Evolutionary conservation across 2,888 invertebrate genomes (phyloP), one percentile per base, ranked within the genome.

Genomic region (Rhamnusium bicolor): DNA sequence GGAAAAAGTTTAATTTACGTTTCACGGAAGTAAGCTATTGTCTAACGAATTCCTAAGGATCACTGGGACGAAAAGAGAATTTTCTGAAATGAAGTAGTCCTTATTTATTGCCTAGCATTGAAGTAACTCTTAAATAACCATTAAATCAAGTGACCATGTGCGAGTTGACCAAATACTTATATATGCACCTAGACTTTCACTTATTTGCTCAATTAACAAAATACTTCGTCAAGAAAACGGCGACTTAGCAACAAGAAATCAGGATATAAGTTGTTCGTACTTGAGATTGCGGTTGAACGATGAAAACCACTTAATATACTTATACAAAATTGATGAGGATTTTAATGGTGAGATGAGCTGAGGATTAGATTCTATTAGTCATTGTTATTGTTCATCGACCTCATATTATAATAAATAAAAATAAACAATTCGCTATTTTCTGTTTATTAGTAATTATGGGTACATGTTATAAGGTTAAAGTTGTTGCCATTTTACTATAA

Each of bases 101-200:
- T 40, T n/a, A 40, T 1, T 40, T n/a, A 40, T n/a, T 40, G 40
- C 4, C n/a, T 40, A 6, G 29, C 18, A 58, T 27, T 56, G 19
- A n/a, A 65, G 32, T 14, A 2, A 58, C 49, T 68, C 54, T 53
- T 53, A 60, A 53, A 54, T 56, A 62, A 47, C 58, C 12, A 47
- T 40, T 12, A 67, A 67, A 21, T 46, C 62, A 5, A 67, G 58
- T 72, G 69, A 51, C 72, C 72, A 69, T 72, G 69, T 72, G 63
- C 63, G 53, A 63, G 14, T 40, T 53, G 53, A 63, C 68, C 69
- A 63, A 69, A 51, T 63, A 60, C 56, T 65, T 72, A 63, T 72
- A 72, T 63, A 62, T 56, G 53, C 63, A 58, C 32, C 18, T 29
- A 40, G 40, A 72, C 72, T 72, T 72, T 72, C 72, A 69, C 72